Conservation (phyloP, 2,113 vertebrate genomes). For the Eublepharis macularius region DNA sequence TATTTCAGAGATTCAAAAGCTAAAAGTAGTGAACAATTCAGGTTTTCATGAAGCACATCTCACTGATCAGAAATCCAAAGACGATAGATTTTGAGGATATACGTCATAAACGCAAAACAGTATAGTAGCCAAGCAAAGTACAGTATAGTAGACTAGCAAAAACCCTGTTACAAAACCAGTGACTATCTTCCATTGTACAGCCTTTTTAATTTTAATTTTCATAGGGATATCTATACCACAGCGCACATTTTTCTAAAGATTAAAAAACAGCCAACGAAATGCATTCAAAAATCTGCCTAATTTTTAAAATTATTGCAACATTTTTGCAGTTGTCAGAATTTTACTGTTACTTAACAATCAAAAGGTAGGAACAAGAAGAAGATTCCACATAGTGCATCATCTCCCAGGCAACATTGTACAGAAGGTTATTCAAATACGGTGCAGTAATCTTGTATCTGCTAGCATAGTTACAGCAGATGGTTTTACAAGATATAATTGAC, state of each 20-base stretch:
- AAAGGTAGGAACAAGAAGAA: neutral
- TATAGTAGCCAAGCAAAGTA: too few relatives aligned
- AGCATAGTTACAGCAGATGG: neutral
- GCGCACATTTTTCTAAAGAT: neutral
- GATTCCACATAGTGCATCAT: neutral
- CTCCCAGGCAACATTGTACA: neutral
- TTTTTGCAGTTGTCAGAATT: constrained; percentile 23
- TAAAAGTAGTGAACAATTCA: neutral
- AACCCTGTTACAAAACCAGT: neutral
- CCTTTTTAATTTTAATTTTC: constrained; percentile 8
- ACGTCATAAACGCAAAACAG: neutral
- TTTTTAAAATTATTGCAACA: neutral
- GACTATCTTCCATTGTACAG: neutral
- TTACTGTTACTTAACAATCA: neutral
- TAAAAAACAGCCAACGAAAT: constrained; percentile 6
- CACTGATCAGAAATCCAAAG: neutral
- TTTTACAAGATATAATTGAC: neutral
- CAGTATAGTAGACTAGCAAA: neutral
- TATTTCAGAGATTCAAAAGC: neutral
- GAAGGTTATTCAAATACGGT: neutral
- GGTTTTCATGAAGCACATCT: neutral
- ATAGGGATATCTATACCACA: constrained; percentile 3
- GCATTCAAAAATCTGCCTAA: constrained; percentile 4
- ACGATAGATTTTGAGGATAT: neutral
- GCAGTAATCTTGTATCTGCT: constrained; percentile 22